A percentile compares a stretch with the other conserved stretches of the same genome.
Evolutionary conservation across 1,140 invertebrate species (phyloP).

Genomic region (Cyphomyrmex costatus): DNA sequence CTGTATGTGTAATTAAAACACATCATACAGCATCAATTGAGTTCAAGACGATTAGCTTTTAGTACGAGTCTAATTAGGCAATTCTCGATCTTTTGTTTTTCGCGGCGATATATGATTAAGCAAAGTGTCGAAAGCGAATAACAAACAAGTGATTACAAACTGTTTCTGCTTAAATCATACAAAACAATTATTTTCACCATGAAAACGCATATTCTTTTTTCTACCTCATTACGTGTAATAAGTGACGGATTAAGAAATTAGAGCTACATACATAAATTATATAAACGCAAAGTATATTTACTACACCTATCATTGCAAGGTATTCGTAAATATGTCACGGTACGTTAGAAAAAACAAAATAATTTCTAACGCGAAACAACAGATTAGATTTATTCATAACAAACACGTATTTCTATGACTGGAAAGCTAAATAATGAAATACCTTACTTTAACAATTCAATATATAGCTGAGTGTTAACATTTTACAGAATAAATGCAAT

Average conservation of each 20-base stretch:
- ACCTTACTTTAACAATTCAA: no score
- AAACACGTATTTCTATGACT: no score
- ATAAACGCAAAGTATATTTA: background rate
- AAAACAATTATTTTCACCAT: constrained; percentile 24
- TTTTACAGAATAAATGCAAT: no score
- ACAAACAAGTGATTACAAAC: constrained; percentile 23
- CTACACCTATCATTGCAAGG: background rate
- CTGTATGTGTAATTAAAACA: background rate
- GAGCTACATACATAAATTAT: background rate
- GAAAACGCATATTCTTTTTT: background rate
- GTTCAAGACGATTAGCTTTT: background rate
- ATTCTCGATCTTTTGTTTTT: constrained; percentile 43
- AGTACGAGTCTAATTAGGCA: constrained; percentile 37
- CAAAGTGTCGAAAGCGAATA: constrained; percentile 45
- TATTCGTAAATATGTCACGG: background rate
- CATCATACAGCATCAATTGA: background rate
- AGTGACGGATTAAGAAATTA: constrained; percentile 40
- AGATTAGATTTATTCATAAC: no score
- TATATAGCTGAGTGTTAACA: no score
- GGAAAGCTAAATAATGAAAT: no score
- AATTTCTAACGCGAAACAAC: no score
- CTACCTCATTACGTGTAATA: constrained; percentile 33
- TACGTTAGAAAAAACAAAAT: background rate
- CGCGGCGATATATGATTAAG: constrained; percentile 11
- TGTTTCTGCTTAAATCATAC: background rate